These are phyloP conservation scores for Salmo trutta DNA, from an alignment of 2,797 vertebrate genomes.

Conservation along the genomic window DNA sequence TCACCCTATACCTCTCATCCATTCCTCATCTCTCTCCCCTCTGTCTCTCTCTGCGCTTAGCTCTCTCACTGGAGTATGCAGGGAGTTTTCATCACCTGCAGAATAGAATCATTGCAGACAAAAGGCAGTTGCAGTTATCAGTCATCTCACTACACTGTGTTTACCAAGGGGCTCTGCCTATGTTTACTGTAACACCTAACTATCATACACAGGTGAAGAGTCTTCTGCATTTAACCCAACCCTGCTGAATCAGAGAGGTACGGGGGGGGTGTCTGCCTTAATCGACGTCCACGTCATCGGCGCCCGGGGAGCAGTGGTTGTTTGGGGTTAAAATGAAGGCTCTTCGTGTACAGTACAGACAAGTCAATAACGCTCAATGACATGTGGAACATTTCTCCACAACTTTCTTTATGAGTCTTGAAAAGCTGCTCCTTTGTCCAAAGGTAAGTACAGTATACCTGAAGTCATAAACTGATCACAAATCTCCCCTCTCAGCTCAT, in stretches of 20 bases:
- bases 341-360: not conserved
- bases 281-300: too few species aligned
- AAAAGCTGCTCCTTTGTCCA: not conserved
- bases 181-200: not conserved
- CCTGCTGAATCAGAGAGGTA: too few species aligned
- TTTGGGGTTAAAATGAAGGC: not conserved
- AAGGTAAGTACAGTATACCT: not conserved
- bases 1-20: conserved; percentile 39
- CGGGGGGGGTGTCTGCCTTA: too few species aligned
- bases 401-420: not conserved
- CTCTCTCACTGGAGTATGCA: conserved; percentile 24
- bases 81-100: not conserved
- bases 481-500: not conserved
- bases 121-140: not conserved
- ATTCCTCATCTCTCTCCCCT: conserved; percentile 50
- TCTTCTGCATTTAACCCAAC: too few species aligned
- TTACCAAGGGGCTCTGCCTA: not conserved
- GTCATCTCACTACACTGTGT: not conserved
- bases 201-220: not conserved
- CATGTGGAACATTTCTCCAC: not conserved
- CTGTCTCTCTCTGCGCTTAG: conserved; percentile 36
- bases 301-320: too few species aligned
- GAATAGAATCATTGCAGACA: not conserved
- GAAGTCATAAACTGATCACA: not conserved
- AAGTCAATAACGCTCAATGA: not conserved